These are phyloP conservation scores for Ursus arctos DNA, from an alignment of 2,113 vertebrate species.

Conservation along the genomic window DNA sequence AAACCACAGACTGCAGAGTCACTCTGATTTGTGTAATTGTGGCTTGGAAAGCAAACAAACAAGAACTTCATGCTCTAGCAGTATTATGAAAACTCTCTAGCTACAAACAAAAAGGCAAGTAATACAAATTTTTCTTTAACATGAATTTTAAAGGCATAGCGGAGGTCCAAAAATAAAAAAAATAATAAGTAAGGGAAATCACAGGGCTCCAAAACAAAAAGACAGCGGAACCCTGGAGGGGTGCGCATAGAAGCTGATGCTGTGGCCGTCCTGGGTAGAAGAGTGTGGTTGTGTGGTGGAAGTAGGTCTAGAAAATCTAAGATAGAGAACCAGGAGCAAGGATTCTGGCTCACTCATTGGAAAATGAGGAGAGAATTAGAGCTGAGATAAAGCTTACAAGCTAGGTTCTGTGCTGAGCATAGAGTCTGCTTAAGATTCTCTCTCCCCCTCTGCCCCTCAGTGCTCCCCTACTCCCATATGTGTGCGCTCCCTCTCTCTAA, in stretches of 20 bases:
- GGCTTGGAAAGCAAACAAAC: neutral
- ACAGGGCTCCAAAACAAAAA: neutral
- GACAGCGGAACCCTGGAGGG: neutral
- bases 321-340: neutral
- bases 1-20: neutral
- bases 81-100: neutral
- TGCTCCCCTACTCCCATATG: too few relatives aligned
- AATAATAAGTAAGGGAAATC: neutral
- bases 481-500: too few relatives aligned
- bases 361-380: neutral
- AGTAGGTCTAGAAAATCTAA: neutral
- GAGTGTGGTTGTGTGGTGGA: neutral
- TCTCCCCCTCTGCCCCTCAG: neutral
- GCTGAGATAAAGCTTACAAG: neutral
- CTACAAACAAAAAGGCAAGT: constrained; percentile 10
- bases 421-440: neutral
- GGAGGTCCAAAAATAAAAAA: neutral
- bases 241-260: neutral
- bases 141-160: neutral
- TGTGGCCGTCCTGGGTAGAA: neutral
- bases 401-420: neutral
- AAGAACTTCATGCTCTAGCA: neutral
- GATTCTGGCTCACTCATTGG: neutral
- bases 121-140: neutral
- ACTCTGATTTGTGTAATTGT: neutral